phyloP scores from a whole-genome alignment of 2,797 vertebrate species.

The Argya squamiceps region DNA sequence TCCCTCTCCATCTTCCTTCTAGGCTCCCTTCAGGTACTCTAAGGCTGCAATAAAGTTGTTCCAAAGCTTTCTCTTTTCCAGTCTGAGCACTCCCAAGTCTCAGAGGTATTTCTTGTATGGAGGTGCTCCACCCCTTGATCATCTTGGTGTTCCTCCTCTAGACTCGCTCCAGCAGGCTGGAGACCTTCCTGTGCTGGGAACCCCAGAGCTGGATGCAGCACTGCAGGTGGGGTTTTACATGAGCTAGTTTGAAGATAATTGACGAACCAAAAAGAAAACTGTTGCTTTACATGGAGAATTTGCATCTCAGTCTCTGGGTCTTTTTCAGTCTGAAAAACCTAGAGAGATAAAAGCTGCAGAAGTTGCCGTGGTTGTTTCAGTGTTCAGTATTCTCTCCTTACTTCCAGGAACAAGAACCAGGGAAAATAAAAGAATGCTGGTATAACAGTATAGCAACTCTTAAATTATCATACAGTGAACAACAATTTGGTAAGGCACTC shows the following conservation, averaged over 20 bases:
- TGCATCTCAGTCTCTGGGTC: not conserved
- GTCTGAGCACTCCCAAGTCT: not conserved
- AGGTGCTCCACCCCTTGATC: not conserved
- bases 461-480: not conserved
- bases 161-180: accelerated
- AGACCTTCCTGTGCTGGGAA: not conserved
- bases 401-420: not conserved
- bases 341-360: not conserved
- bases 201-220: not conserved
- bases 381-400: not conserved
- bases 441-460: not conserved
- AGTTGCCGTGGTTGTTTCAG: not conserved
- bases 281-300: not conserved
- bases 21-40: not conserved
- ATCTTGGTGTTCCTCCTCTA: not conserved
- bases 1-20: not conserved
- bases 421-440: not conserved
- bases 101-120: not conserved
- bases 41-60: not conserved
- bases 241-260: not conserved
- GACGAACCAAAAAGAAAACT: not conserved
- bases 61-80: not conserved
- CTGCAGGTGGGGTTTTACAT: not conserved
- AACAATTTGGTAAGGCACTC: not conserved
- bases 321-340: not conserved